Percentiles rank a stretch among this genome's conserved stretches.
phyloP scores from a whole-genome alignment of 2,797 vertebrate species.

The Melanotaenia trifasciata region DNA sequence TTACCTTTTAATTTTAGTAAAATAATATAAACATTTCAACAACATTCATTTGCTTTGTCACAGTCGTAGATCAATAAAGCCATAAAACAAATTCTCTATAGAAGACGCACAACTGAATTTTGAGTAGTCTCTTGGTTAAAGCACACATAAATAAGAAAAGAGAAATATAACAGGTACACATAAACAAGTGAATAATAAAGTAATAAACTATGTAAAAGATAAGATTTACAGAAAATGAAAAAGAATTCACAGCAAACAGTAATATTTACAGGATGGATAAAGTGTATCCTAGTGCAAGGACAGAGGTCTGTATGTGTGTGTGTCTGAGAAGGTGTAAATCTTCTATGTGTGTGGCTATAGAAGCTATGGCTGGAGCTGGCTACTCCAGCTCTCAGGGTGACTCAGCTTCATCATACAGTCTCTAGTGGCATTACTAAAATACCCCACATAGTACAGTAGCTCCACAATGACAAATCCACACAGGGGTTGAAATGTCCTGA shows the following conservation, averaged over 20 bases:
- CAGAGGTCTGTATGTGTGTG: too few relatives aligned
- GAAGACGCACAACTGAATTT: background rate
- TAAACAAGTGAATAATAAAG: too few relatives aligned
- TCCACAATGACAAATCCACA: conserved; percentile 40
- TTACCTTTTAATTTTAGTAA: background rate
- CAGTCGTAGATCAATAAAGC: background rate
- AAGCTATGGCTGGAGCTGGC: background rate
- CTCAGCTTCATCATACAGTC: conserved; percentile 45
- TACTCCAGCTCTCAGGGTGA: conserved; percentile 47
- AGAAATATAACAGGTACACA: too few relatives aligned
- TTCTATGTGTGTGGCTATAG: too few relatives aligned
- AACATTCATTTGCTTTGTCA: background rate
- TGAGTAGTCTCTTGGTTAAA: too few relatives aligned
- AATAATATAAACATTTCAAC: background rate
- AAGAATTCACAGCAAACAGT: too few relatives aligned
- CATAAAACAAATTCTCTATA: background rate
- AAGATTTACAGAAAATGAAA: too few relatives aligned
- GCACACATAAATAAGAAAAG: too few relatives aligned
- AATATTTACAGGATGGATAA: too few relatives aligned
- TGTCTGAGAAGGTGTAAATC: too few relatives aligned
- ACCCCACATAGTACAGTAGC: conserved; percentile 53
- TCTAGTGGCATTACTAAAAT: conserved; percentile 40
- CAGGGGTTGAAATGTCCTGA: conserved; percentile 32
- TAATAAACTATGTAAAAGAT: too few relatives aligned
- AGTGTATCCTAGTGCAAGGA: too few relatives aligned